Evolutionary conservation across 53 echinoderm and acorn worm genomes (phyloP).

Genomic region (Glandiceps talaboti): DNA sequence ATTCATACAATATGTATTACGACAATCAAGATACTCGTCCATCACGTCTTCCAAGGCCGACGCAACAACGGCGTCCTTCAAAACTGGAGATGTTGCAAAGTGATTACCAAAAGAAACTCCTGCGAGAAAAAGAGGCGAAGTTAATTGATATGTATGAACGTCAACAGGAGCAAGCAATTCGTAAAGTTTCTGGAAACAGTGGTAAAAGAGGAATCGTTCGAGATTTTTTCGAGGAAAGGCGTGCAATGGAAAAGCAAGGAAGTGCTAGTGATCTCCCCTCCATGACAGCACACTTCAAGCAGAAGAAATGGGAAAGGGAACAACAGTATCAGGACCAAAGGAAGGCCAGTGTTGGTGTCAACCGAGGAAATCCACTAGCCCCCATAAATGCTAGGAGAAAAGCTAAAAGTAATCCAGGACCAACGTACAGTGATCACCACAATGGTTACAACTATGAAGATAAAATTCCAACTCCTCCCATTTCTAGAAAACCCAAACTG

Average conservation of each 20-base stretch:
- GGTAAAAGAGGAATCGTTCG: conserved; percentile 41
- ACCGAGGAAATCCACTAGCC: not conserved
- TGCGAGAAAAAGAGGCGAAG: conserved; percentile 78
- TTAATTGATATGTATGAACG: conserved; percentile 56
- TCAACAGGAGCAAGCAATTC: conserved; percentile 31
- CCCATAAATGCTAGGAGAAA: not conserved
- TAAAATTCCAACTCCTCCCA: conserved; percentile 5
- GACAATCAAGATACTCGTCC: not conserved
- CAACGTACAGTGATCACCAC: not conserved
- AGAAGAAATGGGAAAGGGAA: conserved; percentile 30
- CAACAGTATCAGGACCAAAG: conserved; percentile 4
- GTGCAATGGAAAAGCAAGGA: conserved; percentile 34
- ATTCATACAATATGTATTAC: not conserved
- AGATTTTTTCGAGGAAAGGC: conserved; percentile 68
- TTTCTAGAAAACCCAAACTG: not conserved
- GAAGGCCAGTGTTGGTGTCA: not conserved
- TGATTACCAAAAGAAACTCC: conserved; percentile 49
- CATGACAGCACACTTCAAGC: conserved; percentile 30
- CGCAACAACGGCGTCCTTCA: conserved; percentile 26
- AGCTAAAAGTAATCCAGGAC: not conserved
- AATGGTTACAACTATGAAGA: no score
- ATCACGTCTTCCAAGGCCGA: not conserved
- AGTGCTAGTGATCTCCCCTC: conserved; percentile 6
- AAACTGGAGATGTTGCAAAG: conserved; percentile 54
- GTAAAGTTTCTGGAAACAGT: conserved; percentile 7